These are phyloP conservation scores for Cliona cf. orientalis DNA, from an alignment of 37 sponge, comb jelly and placozoan genomes.

Conservation along the genomic window DNA sequence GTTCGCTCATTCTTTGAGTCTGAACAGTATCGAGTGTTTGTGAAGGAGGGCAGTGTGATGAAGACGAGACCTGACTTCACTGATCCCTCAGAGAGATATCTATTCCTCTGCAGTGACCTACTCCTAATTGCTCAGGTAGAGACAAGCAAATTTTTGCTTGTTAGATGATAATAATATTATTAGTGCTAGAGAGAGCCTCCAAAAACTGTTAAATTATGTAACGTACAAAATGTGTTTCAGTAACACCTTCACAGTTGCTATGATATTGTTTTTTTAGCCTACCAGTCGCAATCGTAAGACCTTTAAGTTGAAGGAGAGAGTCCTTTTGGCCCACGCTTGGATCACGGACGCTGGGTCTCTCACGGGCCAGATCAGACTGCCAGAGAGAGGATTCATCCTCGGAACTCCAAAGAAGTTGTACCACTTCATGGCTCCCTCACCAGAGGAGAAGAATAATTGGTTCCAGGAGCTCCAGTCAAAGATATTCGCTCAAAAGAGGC, in stretches of 20 bases:
- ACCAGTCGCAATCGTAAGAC: conserved; percentile 47
- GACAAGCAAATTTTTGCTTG: neutral
- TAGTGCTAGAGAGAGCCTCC: too few relatives aligned
- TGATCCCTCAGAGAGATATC: conserved; percentile 66
- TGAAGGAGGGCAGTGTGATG: conserved; percentile 48
- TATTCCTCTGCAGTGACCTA: conserved; percentile 79
- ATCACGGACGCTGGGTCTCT: conserved; percentile 59
- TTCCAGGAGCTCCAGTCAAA: conserved; percentile 51
- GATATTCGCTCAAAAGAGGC: conserved; percentile 73
- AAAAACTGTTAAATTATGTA: neutral
- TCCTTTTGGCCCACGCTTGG: conserved; percentile 78
- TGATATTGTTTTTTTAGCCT: conserved; percentile 18
- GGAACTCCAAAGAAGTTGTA: conserved; percentile 67
- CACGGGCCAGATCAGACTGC: neutral
- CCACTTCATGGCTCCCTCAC: conserved; percentile 53
- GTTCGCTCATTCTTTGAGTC: conserved; percentile 63
- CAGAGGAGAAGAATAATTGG: conserved; percentile 67
- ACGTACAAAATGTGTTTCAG: neutral
- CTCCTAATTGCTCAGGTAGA: conserved; percentile 80
- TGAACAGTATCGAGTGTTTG: conserved; percentile 61
- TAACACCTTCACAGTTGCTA: neutral
- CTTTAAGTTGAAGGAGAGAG: conserved; percentile 73
- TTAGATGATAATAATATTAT: too few relatives aligned
- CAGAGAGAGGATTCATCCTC: conserved; percentile 71
- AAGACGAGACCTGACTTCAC: conserved; percentile 57